Conservation (phyloP, 2,797 vertebrate species). For the Lindbergichthys nudifrons region DNA sequence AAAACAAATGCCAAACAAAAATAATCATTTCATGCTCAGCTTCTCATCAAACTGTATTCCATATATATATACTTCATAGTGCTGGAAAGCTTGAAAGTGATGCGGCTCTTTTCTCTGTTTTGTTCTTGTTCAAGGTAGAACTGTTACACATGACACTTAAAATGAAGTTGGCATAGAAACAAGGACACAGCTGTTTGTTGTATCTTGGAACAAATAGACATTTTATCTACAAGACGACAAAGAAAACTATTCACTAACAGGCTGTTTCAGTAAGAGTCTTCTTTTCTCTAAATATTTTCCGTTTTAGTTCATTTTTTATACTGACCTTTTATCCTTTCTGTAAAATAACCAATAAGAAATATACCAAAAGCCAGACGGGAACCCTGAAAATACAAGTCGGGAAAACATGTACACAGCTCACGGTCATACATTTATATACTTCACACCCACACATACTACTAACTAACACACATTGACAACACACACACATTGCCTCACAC, state of each 20-base stretch:
- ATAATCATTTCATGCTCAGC: too few species aligned
- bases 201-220: background rate
- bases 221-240: slow-evolving; percentile 12
- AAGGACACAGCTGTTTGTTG: background rate
- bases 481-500: slow-evolving; percentile 26
- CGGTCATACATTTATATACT: slow-evolving; percentile 12
- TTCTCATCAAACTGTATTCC: too few species aligned
- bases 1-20: too few species aligned
- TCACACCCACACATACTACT: background rate
- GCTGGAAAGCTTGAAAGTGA: background rate
- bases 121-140: background rate
- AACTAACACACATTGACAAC: background rate
- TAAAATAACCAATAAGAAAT: slow-evolving; percentile 4
- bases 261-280: background rate
- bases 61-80: background rate
- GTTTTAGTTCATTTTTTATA: background rate
- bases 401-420: slow-evolving; percentile 14
- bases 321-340: background rate
- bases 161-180: background rate
- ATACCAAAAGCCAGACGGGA: background rate
- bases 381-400: background rate
- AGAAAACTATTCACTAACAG: background rate
- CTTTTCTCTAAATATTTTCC: background rate
- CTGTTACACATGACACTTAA: background rate
- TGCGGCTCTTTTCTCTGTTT: background rate